A percentile compares a stretch with the other conserved stretches of the same genome.
Conservation (phyloP, 2,888 invertebrate genomes). For the Tipula confusa region DNA sequence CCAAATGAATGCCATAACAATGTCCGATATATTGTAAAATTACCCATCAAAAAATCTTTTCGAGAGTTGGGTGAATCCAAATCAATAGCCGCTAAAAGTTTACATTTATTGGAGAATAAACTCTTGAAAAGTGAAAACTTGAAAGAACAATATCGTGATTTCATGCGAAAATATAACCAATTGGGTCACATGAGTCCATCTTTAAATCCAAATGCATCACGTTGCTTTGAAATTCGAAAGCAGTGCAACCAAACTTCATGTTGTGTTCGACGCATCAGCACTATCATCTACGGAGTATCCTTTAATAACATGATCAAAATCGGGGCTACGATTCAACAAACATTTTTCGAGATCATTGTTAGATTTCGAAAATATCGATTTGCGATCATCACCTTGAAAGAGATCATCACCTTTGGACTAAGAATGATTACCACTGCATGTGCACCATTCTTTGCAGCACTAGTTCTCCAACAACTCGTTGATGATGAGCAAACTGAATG, state of each 20-base stretch:
- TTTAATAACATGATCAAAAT: neutral
- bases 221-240: neutral
- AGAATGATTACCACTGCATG: too few relatives aligned
- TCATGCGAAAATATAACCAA: neutral
- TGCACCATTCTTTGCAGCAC: too few relatives aligned
- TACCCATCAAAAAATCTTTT: neutral
- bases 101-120: neutral
- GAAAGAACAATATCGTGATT: neutral
- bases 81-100: neutral
- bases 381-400: neutral
- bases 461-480: too few relatives aligned
- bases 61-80: neutral
- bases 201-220: neutral
- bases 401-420: too few relatives aligned
- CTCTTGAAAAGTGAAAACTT: neutral
- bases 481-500: too few relatives aligned
- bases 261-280: too few relatives aligned
- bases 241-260: neutral
- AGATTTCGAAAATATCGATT: neutral
- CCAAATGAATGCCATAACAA: too few relatives aligned
- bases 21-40: neutral
- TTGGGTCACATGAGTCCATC: neutral
- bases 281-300: neutral
- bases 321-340: neutral
- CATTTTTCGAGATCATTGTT: neutral